Percentiles rank a stretch among this genome's conserved stretches.
These are phyloP conservation scores for Gadopsis marmoratus DNA, from an alignment of 2,797 vertebrate genomes.

Conservation along the genomic window DNA sequence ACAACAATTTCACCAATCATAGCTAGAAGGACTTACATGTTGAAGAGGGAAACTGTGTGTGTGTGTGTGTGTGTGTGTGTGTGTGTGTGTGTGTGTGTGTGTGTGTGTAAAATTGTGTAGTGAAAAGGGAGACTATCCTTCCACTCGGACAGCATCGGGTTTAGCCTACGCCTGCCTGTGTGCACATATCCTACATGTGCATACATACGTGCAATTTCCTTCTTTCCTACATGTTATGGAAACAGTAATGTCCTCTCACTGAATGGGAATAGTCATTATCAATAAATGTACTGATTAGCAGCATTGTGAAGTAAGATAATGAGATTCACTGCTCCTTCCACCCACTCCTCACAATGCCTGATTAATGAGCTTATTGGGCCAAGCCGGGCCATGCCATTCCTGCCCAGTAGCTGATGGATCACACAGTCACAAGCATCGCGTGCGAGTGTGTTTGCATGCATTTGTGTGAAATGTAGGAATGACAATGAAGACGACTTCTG, in stretches of 20 bases:
- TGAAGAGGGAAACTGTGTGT: not conserved
- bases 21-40: constrained; percentile 39
- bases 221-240: constrained; percentile 44
- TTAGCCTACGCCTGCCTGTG: not conserved
- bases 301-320: constrained; percentile 71
- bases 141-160: constrained; percentile 13
- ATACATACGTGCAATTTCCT: constrained; percentile 4
- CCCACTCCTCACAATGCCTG: constrained; percentile 66
- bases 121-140: constrained; percentile 22
- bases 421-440: constrained; percentile 39
- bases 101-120: not conserved
- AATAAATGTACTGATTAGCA: constrained; percentile 71
- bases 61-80: too few relatives aligned
- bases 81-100: constrained; percentile 10
- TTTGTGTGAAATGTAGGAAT: constrained; percentile 39
- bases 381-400: constrained; percentile 56
- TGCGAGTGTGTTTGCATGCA: constrained; percentile 18
- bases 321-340: constrained; percentile 68
- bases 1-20: not conserved
- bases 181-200: not conserved
- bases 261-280: constrained; percentile 63
- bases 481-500: constrained; percentile 16
- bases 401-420: constrained; percentile 68
- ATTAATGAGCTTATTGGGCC: constrained; percentile 74
- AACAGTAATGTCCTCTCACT: constrained; percentile 52